A percentile compares a stretch with the other conserved stretches of the same genome.
Evolutionary conservation across 2,797 vertebrate genomes (phyloP).

Genomic region (Menidia menidia): DNA sequence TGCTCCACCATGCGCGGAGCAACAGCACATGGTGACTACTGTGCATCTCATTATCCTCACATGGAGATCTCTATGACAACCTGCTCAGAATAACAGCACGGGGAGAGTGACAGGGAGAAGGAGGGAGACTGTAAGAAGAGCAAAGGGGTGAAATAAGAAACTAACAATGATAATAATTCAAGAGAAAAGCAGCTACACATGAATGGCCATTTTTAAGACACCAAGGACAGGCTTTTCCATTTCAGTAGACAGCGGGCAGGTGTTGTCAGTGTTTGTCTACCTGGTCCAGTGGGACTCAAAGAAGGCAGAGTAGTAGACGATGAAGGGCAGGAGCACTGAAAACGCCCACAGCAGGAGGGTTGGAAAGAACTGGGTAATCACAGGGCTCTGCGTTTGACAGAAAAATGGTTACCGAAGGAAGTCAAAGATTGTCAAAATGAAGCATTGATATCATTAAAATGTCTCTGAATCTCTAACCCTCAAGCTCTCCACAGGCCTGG

Average conservation of each 20-base stretch:
- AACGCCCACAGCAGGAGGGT: slow-evolving; percentile 95
- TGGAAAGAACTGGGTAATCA: slow-evolving; percentile 96
- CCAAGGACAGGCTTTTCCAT: slow-evolving; percentile 44
- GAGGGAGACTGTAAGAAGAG: slow-evolving; percentile 61
- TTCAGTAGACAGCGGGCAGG: slow-evolving; percentile 34
- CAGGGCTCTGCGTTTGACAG: slow-evolving; percentile 85
- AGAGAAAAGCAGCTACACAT: slow-evolving; percentile 21
- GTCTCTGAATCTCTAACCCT: slow-evolving; percentile 79
- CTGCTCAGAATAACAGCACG: slow-evolving; percentile 76
- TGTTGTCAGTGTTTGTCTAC: slow-evolving; percentile 72
- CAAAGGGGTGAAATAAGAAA: slow-evolving; percentile 60
- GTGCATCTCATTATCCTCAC: slow-evolving; percentile 81
- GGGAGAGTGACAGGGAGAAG: slow-evolving; percentile 68
- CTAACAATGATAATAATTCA: slow-evolving; percentile 32
- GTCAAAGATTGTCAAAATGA: slow-evolving; percentile 2
- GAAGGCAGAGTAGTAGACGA: slow-evolving; percentile 96
- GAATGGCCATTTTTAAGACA: slow-evolving; percentile 39
- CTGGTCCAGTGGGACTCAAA: slow-evolving; percentile 97
- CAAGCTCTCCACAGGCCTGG: slow-evolving; percentile 91
- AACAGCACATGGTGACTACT: slow-evolving; percentile 64
- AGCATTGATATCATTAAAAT: neutral
- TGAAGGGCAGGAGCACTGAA: slow-evolving; percentile 93
- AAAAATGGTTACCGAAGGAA: slow-evolving; percentile 14
- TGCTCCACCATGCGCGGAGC: slow-evolving; percentile 50
- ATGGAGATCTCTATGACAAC: slow-evolving; percentile 88